Evolutionary conservation across 2,113 vertebrate genomes (phyloP), one percentile per base, ranked within the genome.

Genomic region (Stigmatopora nigra): DNA sequence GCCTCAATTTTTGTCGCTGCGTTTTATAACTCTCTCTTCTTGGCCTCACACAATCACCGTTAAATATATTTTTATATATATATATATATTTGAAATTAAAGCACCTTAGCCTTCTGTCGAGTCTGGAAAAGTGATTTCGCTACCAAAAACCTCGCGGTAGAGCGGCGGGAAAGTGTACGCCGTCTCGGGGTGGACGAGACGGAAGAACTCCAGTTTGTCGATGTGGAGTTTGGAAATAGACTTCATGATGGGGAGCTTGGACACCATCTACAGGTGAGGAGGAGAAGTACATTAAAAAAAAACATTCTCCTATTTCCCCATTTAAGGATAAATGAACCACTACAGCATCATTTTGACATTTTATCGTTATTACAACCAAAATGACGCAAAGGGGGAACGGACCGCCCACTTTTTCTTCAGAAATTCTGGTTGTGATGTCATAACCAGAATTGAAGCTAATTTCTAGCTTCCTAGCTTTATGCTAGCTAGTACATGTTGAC

Each of bases 161-260:
- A 96, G 91, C 1, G 94, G 92, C 0, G 94, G 94, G 64, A 96
- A 95, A 67, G 84, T 91, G 71, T 90, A 90, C 4, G 91, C 93
- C 0, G 91, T 96, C 75, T 96, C 92, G 0, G 93, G 93, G 78
- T 96, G 93, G 64, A 95, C 81, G 63, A 96, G 88, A 1, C 88
- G 91, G 87, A 96, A 95, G 84, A 95, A 94, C 75, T 94, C 92
- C 87, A 96, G 87, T 83, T 96, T 95, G 83, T 95, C 93, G 60
- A 93, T 89, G 86, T 96, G 94, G 59, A 95, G 92, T 76, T 92
- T 93, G 82, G 93, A 95, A 68, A 96, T 95, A 12, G 92, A 93
- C 85, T 93, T 95, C 92, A 96, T 92, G 48, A 87, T 61, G 59
- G 93, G 93, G 62, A 95, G 87, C 71, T 93, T 96, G 61, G 94